Evolutionary conservation across 2,888 invertebrate genomes (phyloP).

Genomic region (Oxyteleia sp.): DNA sequence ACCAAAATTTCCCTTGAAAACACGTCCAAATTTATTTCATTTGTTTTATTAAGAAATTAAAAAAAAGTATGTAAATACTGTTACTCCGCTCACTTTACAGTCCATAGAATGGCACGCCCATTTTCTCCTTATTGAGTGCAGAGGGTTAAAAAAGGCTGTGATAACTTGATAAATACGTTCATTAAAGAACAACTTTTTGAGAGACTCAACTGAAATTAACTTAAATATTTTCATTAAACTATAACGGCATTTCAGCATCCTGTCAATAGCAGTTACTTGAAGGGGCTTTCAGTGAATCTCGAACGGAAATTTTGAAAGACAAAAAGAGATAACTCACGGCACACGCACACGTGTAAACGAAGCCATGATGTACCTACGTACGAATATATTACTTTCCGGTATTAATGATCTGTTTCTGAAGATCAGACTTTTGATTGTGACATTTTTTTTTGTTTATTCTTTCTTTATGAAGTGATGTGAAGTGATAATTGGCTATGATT

Average conservation of each 20-base stretch:
- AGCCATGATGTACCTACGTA: conserved; percentile 85
- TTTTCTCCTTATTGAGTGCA: too few species aligned
- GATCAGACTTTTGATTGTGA: conserved; percentile 81
- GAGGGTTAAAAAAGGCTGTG: background rate
- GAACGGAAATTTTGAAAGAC: conserved; percentile 78
- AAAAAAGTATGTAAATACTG: too few species aligned
- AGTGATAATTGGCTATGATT: conserved; percentile 85
- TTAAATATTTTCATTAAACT: conserved; percentile 49
- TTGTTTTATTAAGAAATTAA: too few species aligned
- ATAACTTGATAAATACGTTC: conserved; percentile 9
- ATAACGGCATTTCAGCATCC: conserved; percentile 87
- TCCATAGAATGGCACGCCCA: too few species aligned
- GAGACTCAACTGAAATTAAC: background rate
- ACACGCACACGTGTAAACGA: conserved; percentile 86
- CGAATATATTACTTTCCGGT: conserved; percentile 81
- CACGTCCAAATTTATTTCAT: too few species aligned
- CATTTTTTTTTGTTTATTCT: conserved; percentile 78
- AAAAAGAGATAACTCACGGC: conserved; percentile 83
- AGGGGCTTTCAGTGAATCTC: conserved; percentile 82
- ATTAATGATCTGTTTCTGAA: conserved; percentile 79
- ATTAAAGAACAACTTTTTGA: conserved; percentile 15
- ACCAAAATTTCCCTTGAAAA: too few species aligned
- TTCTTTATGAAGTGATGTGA: conserved; percentile 83
- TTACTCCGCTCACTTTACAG: too few species aligned
- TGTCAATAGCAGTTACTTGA: conserved; percentile 84